Percentiles rank a stretch among this genome's conserved stretches.
phyloP scores from a whole-genome alignment of 2,113 vertebrate species.

The Coptodon rendalli region DNA sequence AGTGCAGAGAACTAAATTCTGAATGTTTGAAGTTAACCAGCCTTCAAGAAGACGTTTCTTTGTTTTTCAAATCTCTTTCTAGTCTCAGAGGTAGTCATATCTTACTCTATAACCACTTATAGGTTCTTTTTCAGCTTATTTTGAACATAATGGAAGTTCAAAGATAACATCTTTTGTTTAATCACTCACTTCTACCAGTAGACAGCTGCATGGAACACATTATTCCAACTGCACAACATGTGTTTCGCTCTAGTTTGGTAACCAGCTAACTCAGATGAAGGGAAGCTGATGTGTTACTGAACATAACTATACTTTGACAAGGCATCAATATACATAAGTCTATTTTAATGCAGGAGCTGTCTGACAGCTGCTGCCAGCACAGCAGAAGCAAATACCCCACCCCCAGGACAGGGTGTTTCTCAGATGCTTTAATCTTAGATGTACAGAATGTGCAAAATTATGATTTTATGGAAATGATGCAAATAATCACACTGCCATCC shows the following conservation, averaged over 20 bases:
- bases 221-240: not conserved
- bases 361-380: constrained; percentile 44
- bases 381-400: constrained; percentile 31
- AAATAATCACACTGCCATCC: constrained; percentile 48
- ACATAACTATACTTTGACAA: constrained; percentile 55
- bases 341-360: constrained; percentile 45
- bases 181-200: not conserved
- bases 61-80: not conserved
- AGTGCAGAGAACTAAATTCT: not conserved
- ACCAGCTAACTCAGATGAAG: not conserved
- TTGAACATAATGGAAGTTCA: not conserved
- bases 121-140: not conserved
- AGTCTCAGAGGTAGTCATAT: not conserved
- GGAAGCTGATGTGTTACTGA: constrained; percentile 32
- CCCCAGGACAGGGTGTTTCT: constrained; percentile 11
- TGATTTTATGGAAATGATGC: constrained; percentile 56
- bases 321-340: constrained; percentile 58
- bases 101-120: not conserved
- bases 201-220: not conserved
- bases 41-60: not conserved
- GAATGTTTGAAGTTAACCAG: not conserved
- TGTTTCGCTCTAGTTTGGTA: not conserved
- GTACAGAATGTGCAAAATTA: constrained; percentile 50
- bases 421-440: constrained; percentile 43
- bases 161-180: not conserved